Base-by-base conservation (phyloP, 1,140 invertebrate genomes). In the Zaprionus inermis region DNA sequence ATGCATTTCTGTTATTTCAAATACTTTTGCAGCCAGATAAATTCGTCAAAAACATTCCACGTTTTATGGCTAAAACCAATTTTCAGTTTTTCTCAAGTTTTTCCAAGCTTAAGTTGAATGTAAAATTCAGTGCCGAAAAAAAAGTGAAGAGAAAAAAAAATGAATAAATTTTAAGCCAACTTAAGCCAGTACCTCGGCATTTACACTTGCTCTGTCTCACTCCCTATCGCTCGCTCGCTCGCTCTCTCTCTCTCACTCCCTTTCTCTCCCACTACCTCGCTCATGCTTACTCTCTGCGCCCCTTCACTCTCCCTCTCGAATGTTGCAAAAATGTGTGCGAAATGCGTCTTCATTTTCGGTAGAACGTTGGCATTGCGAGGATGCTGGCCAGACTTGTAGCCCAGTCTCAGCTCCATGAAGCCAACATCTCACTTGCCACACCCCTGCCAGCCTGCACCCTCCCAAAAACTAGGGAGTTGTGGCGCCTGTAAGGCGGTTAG, bases 281-380 rank as follows among this genome's bases (percentile, higher is more conserved):
- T 58, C 0, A n/a, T n/a, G n/a, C n/a, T n/a, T n/a, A n/a, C n/a
- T n/a, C n/a, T n/a, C n/a, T n/a, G n/a, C n/a, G n/a, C n/a, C n/a
- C n/a, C n/a, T n/a, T 22, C 12, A 10, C 56, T 38, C 20, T 14
- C 5, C 11, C 20, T 11, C 20, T 14, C 3, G 34, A 85, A 81
- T 85, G 78, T 85, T 70, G 81, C 81, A 68, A 81, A 81, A 78
- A 86, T 85, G 79, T 86, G 61, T 76, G 76, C 82, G 78, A 84
- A 78, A 70, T 80, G 81, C 79, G 74, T 70, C 49, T 51, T 52
- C 20, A 12, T 38, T 61, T 51, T 60, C 46, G 46, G 65, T 30
- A 55, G 56, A 44, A 67, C 56, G 54, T 55, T 55, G 54, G 30
- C 64, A 66, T 57, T 55, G 65, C 30, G 34, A 68, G 57, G 11